Base-by-base conservation (phyloP, 2,797 vertebrate genomes). In the Cossypha heuglini region DNA sequence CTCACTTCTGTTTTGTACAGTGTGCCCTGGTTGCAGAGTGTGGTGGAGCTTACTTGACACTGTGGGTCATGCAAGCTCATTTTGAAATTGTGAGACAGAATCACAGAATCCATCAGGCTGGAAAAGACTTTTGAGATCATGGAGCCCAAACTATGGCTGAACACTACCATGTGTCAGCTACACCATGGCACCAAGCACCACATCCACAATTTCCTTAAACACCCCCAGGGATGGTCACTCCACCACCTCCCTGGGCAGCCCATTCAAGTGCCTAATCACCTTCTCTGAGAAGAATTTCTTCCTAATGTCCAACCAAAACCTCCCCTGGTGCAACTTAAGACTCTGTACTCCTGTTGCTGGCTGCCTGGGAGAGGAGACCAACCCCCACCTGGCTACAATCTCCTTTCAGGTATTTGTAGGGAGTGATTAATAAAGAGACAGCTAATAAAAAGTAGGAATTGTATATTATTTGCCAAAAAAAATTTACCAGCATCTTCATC, bases 201-300 rank as follows among this genome's bases (percentile, higher is more conserved):
- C 33, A 29, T 21, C 6, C 38, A 33, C 19, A 29, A 24, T 45
- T 52, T 61, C 24, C 54, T 59, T 29, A 38, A 52, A 38, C 7
- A 20, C 1, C 6, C 7, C 10, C 8, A 33, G 24, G n/a, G 18
- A n/a, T 0, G 0, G 24, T 59, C 28, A 37, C 22, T 45, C 62
- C 46, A 86, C 11, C 24, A 45, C 3, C 26, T 43, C 52, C 37
- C n/a, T 51, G 4, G 19, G 28, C 18, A 75, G n/a, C 7, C 18
- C 40, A 16, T 24, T 38, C 38, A 26, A 16, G 5, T 25, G 13
- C 29, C 11, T n/a, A 18, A 37, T 43, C 71, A 74, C 14, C 24
- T 29, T 11, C 38, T 45, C 33, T 45, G 13, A 8, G 38, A 85
- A 45, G 46, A 45, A 68, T 38, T 45, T 61, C 54, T 25, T 29